Evolutionary conservation across 2,888 invertebrate species (phyloP).

Genomic region (Meteorus cinctellus): DNA sequence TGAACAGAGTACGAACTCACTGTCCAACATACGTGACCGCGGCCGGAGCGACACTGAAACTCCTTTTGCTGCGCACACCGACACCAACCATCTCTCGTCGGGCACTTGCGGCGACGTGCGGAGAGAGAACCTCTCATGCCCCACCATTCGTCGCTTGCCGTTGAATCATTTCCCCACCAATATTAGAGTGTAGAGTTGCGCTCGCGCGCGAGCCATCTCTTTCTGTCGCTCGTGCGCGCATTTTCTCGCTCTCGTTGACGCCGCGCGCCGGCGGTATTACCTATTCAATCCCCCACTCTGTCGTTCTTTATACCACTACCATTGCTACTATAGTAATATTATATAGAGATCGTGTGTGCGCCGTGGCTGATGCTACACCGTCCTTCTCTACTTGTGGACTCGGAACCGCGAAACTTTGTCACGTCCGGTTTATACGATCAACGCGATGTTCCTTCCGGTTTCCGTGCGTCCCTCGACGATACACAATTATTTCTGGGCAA

Average conservation of each 20-base stretch:
- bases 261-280: slow-evolving; percentile 43
- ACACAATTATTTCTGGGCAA: slow-evolving; percentile 45
- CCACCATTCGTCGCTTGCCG: slow-evolving; percentile 46
- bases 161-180: slow-evolving; percentile 34
- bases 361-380: slow-evolving; percentile 35
- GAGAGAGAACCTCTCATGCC: slow-evolving; percentile 37
- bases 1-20: slow-evolving; percentile 34
- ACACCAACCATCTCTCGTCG: slow-evolving; percentile 62
- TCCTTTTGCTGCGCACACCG: slow-evolving; percentile 63
- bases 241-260: slow-evolving; percentile 36
- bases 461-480: slow-evolving; percentile 6
- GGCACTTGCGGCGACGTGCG: slow-evolving; percentile 37
- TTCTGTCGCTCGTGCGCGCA: slow-evolving; percentile 38
- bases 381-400: slow-evolving; percentile 25
- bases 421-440: slow-evolving; percentile 47
- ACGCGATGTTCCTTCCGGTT: slow-evolving; percentile 52
- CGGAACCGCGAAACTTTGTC: slow-evolving; percentile 45
- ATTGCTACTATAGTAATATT: slow-evolving; percentile 34
- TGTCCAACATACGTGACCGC: slow-evolving; percentile 61
- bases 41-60: slow-evolving; percentile 70
- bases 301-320: slow-evolving; percentile 42
- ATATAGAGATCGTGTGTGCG: not conserved
- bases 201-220: slow-evolving; percentile 34
- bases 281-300: slow-evolving; percentile 38
- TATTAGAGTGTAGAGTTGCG: slow-evolving; percentile 15